phyloP scores from a whole-genome alignment of 92 coral and sea anemone species.

The Zoanthus solanderi region DNA sequence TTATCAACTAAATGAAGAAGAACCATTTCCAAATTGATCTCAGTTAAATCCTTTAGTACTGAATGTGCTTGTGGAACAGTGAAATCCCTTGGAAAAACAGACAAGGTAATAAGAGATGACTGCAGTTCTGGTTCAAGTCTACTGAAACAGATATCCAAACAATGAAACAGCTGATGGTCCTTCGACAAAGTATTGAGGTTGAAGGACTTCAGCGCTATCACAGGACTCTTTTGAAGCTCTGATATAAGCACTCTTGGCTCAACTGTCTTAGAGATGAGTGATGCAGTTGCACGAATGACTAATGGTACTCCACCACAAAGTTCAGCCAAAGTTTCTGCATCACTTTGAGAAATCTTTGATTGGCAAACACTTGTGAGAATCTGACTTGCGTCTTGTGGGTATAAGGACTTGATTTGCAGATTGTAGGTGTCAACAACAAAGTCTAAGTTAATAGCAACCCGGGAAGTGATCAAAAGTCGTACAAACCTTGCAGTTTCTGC shows the following conservation, averaged over 20 bases:
- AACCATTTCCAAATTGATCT: conserved; percentile 73
- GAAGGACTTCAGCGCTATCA: conserved; percentile 78
- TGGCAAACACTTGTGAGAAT: conserved; percentile 64
- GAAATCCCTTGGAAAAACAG: conserved; percentile 92
- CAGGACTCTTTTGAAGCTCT: conserved; percentile 92
- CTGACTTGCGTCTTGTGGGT: conserved; percentile 73
- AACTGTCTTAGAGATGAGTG: conserved; percentile 83
- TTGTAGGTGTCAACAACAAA: conserved; percentile 74
- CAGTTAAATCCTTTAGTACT: conserved; percentile 79
- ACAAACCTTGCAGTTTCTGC: conserved; percentile 84
- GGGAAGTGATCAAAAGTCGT: conserved; percentile 80
- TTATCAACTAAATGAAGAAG: conserved; percentile 86
- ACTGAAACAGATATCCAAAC: conserved; percentile 86
- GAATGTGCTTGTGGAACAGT: conserved; percentile 77
- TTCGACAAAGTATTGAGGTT: conserved; percentile 79
- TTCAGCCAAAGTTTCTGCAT: conserved; percentile 81
- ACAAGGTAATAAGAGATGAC: conserved; percentile 77
- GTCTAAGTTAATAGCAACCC: conserved; percentile 73
- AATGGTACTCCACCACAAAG: conserved; percentile 96
- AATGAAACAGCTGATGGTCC: conserved; percentile 88
- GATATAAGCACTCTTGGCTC: conserved; percentile 82
- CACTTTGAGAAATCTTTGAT: conserved; percentile 64
- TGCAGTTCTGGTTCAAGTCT: conserved; percentile 79
- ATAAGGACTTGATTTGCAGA: conserved; percentile 68
- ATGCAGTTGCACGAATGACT: conserved; percentile 89